Conservation (phyloP, 2,113 vertebrate genomes). For the Microcebus griseorufus region DNA sequence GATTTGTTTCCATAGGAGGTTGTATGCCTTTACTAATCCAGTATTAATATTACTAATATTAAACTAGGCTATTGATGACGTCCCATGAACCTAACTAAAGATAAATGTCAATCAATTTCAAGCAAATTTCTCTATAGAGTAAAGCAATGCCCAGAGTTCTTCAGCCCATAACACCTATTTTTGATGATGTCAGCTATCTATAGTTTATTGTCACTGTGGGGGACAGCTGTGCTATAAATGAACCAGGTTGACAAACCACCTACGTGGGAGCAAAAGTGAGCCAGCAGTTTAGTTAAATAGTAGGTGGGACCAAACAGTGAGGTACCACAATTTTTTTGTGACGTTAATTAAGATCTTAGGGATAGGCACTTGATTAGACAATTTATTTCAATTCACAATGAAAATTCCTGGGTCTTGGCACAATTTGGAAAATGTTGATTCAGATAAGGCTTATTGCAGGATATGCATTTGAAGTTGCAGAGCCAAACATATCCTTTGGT, state of each 20-base stretch:
- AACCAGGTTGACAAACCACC: not conserved
- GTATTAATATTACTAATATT: not conserved
- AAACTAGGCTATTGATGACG: not conserved
- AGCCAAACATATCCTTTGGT: not conserved
- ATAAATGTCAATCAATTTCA: not conserved
- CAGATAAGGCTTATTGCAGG: not conserved
- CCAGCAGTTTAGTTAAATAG: not conserved
- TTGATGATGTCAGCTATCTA: not conserved
- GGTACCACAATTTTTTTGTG: not conserved
- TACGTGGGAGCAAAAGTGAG: not conserved
- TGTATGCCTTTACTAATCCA: not conserved
- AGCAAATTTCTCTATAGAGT: not conserved
- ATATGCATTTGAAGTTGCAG: not conserved
- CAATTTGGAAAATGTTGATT: not conserved
- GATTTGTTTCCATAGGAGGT: not conserved
- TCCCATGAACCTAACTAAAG: not conserved
- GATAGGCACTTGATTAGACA: not conserved
- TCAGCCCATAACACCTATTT: not conserved
- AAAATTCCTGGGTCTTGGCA: not conserved
- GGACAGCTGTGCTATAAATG: accelerated
- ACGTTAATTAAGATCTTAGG: not conserved
- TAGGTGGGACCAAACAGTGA: not conserved
- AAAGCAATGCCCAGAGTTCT: not conserved
- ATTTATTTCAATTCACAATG: not conserved
- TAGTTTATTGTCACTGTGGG: not conserved